Evolutionary conservation across 1,140 invertebrate genomes (phyloP).

Genomic region (Aricia agestis): DNA sequence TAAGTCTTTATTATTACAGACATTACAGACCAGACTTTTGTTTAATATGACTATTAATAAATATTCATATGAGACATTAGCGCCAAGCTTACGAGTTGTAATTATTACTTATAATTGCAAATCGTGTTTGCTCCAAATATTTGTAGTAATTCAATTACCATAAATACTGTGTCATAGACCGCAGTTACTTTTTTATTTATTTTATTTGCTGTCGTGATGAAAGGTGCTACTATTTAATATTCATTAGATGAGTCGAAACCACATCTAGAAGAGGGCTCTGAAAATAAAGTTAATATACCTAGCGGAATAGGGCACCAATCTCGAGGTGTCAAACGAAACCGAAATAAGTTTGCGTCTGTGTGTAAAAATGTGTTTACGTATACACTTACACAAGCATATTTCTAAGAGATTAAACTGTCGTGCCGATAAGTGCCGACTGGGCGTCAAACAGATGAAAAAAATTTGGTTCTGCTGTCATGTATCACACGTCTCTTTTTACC

Average conservation of each 20-base stretch:
- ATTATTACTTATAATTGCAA: conserved; percentile 15
- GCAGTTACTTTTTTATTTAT: conserved; percentile 11
- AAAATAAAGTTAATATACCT: too few species aligned
- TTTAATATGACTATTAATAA: not conserved
- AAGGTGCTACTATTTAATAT: not conserved
- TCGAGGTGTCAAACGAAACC: too few species aligned
- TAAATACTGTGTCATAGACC: conserved; percentile 10
- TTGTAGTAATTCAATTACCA: conserved; percentile 8
- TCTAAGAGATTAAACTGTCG: too few species aligned
- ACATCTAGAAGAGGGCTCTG: not conserved
- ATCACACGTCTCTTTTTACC: too few species aligned
- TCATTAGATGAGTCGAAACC: not conserved
- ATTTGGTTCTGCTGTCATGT: too few species aligned
- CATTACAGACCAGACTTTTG: not conserved
- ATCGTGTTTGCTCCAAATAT: conserved; percentile 14
- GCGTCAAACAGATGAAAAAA: too few species aligned
- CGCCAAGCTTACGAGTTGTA: not conserved
- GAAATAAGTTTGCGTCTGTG: too few species aligned
- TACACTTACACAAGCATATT: too few species aligned
- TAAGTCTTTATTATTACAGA: too few species aligned
- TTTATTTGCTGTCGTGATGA: not conserved
- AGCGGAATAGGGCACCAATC: too few species aligned
- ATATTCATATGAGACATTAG: conserved; percentile 1
- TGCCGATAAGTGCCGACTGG: too few species aligned
- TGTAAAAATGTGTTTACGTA: too few species aligned